Evolutionary conservation across 2,797 vertebrate species (phyloP).

Genomic region (Falco biarmicus): DNA sequence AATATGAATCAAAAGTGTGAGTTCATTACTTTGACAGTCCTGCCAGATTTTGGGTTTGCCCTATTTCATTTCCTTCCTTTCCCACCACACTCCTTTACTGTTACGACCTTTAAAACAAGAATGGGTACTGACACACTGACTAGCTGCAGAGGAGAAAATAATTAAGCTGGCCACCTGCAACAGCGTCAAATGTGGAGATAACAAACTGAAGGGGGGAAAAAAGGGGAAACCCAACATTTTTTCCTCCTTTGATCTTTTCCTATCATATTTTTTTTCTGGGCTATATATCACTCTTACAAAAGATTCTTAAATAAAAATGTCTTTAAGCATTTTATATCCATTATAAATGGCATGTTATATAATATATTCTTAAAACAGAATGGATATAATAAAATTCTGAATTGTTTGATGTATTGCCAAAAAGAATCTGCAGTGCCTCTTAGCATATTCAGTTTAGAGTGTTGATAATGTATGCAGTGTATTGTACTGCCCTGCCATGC

Average conservation of each 20-base stretch:
- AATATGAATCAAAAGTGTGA: background rate
- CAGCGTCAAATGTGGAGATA: background rate
- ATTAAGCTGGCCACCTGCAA: background rate
- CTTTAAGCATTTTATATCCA: background rate
- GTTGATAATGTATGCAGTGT: background rate
- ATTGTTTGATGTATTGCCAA: background rate
- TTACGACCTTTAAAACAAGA: background rate
- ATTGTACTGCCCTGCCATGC: background rate
- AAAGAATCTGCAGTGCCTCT: background rate
- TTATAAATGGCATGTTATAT: background rate
- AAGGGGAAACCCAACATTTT: background rate
- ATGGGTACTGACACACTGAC: background rate
- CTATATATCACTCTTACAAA: background rate
- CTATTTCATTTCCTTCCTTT: background rate
- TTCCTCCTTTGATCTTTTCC: background rate
- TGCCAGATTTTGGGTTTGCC: slow-evolving; percentile 4
- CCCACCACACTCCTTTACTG: background rate
- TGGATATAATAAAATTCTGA: background rate
- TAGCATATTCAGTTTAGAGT: background rate
- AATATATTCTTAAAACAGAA: background rate
- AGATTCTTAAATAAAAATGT: background rate
- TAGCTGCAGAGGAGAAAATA: background rate
- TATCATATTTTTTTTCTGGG: background rate
- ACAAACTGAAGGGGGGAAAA: background rate
- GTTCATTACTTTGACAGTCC: background rate